A percentile compares a stretch with the other conserved stretches of the same genome.
These are phyloP conservation scores for Brachyalestes nurse DNA, from an alignment of 2,797 vertebrate genomes.

Conservation along the genomic window DNA sequence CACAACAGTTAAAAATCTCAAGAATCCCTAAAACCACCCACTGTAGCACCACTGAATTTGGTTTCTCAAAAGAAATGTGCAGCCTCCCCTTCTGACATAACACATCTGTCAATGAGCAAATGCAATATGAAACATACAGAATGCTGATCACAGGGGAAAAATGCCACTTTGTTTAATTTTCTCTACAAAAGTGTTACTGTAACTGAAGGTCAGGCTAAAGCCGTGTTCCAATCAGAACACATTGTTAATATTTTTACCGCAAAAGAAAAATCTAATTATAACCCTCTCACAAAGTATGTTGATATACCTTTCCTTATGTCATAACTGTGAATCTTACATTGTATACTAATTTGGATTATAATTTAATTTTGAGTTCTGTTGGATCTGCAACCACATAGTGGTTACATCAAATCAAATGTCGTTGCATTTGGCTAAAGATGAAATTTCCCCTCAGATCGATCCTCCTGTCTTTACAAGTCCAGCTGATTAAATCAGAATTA, in stretches of 20 bases:
- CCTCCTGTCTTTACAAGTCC: conserved; percentile 34
- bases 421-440: conserved; percentile 14
- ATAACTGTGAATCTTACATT: background rate
- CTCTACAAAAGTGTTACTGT: background rate
- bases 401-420: conserved; percentile 39
- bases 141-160: background rate
- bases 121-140: background rate
- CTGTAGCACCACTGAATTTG: background rate
- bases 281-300: background rate
- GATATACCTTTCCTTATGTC: background rate
- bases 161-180: background rate
- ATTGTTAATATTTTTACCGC: conserved; percentile 38
- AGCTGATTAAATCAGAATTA: conserved; percentile 38
- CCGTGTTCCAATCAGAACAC: conserved; percentile 40
- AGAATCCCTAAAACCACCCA: background rate
- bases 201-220: conserved; percentile 11
- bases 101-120: background rate
- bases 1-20: conserved; percentile 9
- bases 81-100: background rate
- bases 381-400: conserved; percentile 57
- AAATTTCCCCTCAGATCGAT: conserved; percentile 17
- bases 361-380: background rate
- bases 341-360: background rate
- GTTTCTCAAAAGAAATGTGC: background rate
- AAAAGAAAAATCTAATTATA: background rate